Conservation (phyloP, 2,888 invertebrate species). For the Plebejus anna region DNA sequence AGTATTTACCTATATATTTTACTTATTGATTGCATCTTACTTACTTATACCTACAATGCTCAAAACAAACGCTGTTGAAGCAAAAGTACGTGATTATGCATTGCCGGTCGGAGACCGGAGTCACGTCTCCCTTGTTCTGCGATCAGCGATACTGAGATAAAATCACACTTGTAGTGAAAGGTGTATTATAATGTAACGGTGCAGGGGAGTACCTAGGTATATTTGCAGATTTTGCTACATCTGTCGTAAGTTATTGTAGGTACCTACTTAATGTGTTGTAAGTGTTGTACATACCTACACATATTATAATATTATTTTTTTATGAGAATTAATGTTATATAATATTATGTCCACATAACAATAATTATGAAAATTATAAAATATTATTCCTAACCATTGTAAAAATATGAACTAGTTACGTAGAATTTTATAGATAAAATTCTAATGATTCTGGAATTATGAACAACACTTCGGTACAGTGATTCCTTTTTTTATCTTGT, state of each 20-base stretch:
- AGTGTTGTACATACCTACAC: no score
- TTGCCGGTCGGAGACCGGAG: background rate
- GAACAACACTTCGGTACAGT: no score
- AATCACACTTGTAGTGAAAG: slow-evolving; percentile 24
- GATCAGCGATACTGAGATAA: slow-evolving; percentile 25
- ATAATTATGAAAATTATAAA: no score
- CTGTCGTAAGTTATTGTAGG: background rate
- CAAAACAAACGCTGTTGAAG: background rate
- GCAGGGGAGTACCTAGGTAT: background rate
- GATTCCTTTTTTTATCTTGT: no score
- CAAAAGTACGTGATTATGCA: slow-evolving; percentile 25
- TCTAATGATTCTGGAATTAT: no score
- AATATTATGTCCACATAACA: no score
- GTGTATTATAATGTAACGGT: background rate
- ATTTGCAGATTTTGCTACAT: background rate
- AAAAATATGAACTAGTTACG: no score
- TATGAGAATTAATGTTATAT: no score
- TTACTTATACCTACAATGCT: background rate
- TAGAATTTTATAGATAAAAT: background rate
- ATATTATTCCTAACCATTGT: no score
- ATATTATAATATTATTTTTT: no score
- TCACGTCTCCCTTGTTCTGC: slow-evolving; percentile 24
- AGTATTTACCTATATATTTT: background rate
- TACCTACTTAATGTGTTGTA: no score
- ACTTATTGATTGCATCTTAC: background rate